Percentiles rank a stretch among this genome's conserved stretches.
Evolutionary conservation across 2,113 vertebrate genomes (phyloP).

Genomic region (Rattus norvegicus): DNA sequence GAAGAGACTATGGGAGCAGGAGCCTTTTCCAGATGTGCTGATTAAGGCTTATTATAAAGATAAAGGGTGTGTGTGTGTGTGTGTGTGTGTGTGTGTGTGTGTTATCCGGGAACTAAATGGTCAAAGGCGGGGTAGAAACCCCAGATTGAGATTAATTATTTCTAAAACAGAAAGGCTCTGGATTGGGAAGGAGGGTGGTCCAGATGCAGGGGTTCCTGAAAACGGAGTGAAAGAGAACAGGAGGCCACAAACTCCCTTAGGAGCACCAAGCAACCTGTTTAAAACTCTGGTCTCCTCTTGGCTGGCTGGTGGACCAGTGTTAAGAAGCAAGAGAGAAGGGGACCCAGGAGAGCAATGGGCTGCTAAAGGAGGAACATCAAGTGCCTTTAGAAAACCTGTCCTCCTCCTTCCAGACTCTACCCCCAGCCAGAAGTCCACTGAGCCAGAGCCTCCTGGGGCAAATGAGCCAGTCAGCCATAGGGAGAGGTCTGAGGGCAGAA

Average conservation of each 20-base stretch:
- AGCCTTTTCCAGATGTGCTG: constrained; percentile 17
- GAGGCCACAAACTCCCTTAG: background rate
- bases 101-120: no score
- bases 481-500: background rate
- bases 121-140: no score
- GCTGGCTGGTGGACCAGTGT: constrained; percentile 4
- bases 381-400: constrained; percentile 33
- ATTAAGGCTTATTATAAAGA: no score
- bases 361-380: constrained; percentile 42
- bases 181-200: constrained; percentile 24
- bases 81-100: no score
- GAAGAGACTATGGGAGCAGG: background rate
- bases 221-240: background rate
- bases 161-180: background rate
- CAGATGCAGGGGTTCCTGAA: background rate
- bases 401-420: background rate
- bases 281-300: background rate
- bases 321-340: background rate
- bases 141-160: no score
- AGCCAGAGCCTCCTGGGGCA: constrained; percentile 52
- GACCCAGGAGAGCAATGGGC: background rate
- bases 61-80: no score
- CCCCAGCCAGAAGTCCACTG: constrained; percentile 2
- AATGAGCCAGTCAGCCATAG: constrained; percentile 48
- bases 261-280: background rate